Conservation (phyloP, 2,888 invertebrate genomes). For the Drosophila parthenogenetica region DNA sequence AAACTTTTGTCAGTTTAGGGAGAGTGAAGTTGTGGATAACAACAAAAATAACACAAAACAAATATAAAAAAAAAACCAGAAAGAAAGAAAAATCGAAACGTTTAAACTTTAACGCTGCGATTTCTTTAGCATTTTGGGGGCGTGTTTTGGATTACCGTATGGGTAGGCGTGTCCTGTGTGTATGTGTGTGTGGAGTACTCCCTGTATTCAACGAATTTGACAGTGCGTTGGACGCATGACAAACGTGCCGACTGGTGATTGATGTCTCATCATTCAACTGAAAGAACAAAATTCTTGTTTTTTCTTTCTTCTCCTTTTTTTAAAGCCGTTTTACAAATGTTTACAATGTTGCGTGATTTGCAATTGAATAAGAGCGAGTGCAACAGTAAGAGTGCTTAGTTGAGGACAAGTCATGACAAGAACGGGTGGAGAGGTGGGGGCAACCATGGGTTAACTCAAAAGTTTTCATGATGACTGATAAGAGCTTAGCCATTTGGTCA, state of each 20-base stretch:
- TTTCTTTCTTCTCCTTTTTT: conserved; percentile 30
- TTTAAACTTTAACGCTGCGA: conserved; percentile 67
- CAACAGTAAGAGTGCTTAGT: conserved; percentile 37
- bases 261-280: conserved; percentile 76
- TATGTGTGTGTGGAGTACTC: conserved; percentile 16
- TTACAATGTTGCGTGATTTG: conserved; percentile 80
- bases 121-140: conserved; percentile 49
- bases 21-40: conserved; percentile 1
- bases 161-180: conserved; percentile 34
- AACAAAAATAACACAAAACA: conserved; percentile 12
- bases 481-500: conserved; percentile 23
- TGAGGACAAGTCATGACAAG: conserved; percentile 16
- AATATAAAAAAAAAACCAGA: conserved; percentile 7
- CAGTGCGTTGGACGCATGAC: conserved; percentile 70
- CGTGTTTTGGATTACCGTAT: conserved; percentile 31
- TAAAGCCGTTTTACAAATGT: conserved; percentile 79
- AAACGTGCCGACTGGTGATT: conserved; percentile 72
- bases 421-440: background rate
- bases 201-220: conserved; percentile 69
- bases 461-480: conserved; percentile 40
- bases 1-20: conserved; percentile 57
- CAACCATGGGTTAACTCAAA: conserved; percentile 36
- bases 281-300: conserved; percentile 41
- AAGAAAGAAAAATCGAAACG: conserved; percentile 59
- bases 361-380: conserved; percentile 71